A percentile compares a stretch with the other conserved stretches of the same genome.
Evolutionary conservation across 2,888 invertebrate genomes (phyloP).

Genomic region (Iselma pallidipennis): DNA sequence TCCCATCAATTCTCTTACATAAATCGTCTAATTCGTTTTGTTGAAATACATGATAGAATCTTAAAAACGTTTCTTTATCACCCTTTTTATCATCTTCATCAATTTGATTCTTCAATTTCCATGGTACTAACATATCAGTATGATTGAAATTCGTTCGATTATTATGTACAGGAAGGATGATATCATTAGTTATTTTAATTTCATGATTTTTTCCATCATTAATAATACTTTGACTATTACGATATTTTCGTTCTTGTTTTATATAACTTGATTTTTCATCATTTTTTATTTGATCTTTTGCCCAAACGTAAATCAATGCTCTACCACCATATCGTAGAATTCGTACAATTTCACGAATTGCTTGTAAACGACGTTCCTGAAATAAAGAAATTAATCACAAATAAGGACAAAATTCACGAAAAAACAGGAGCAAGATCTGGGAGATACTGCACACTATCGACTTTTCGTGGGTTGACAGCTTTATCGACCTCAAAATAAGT

Average conservation of each 20-base stretch:
- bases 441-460: no score
- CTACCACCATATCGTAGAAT: slow-evolving; percentile 73
- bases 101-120: slow-evolving; percentile 76
- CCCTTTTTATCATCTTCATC: slow-evolving; percentile 45
- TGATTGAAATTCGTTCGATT: slow-evolving; percentile 90
- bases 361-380: slow-evolving; percentile 72
- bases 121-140: slow-evolving; percentile 93
- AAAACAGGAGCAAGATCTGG: no score
- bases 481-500: no score
- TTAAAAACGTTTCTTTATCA: slow-evolving; percentile 64
- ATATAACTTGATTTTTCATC: slow-evolving; percentile 71
- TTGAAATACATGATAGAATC: slow-evolving; percentile 94
- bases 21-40: slow-evolving; percentile 77
- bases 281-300: slow-evolving; percentile 79
- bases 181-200: slow-evolving; percentile 35
- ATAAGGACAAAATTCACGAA: not conserved
- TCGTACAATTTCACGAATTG: slow-evolving; percentile 76
- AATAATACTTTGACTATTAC: slow-evolving; percentile 48
- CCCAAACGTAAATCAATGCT: slow-evolving; percentile 95
- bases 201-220: slow-evolving; percentile 37
- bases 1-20: slow-evolving; percentile 60
- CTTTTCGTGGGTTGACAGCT: no score
- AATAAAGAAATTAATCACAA: slow-evolving; percentile 29
- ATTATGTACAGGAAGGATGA: slow-evolving; percentile 77
- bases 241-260: slow-evolving; percentile 63